phyloP scores from a whole-genome alignment of 2,113 vertebrate species.

The Edolisoma coerulescens region DNA sequence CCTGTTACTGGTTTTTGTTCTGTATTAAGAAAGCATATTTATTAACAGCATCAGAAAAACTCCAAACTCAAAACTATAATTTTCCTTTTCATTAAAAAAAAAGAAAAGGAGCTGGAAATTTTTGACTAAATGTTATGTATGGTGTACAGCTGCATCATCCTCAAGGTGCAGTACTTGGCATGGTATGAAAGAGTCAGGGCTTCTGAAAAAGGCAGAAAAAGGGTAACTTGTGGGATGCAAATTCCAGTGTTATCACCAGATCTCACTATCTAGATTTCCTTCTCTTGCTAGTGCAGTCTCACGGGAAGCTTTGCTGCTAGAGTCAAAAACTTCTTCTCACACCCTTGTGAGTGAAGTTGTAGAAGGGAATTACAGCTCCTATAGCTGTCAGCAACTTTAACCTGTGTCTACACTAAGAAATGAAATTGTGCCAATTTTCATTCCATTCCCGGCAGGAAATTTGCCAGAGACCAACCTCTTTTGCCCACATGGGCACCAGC shows the following conservation, averaged over 20 bases:
- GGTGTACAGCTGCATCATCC: not conserved
- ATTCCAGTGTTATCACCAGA: not conserved
- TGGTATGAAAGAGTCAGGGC: not conserved
- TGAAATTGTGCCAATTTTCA: not conserved
- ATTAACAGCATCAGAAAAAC: not conserved
- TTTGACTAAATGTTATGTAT: not conserved
- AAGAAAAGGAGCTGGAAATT: fast-evolving
- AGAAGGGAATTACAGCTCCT: not conserved
- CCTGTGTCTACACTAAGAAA: not conserved
- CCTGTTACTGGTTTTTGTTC: fast-evolving
- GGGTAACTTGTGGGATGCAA: not conserved
- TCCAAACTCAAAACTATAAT: not conserved
- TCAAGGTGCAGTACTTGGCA: not conserved
- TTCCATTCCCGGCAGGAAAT: not conserved
- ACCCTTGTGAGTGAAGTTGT: not conserved
- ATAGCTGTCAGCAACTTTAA: not conserved
- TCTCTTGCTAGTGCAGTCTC: not conserved
- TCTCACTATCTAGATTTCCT: not conserved
- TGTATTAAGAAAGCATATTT: not conserved
- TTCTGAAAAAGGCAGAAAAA: not conserved
- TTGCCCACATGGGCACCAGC: not conserved
- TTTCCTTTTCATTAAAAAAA: not conserved
- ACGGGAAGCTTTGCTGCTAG: not conserved
- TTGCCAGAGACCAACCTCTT: not conserved
- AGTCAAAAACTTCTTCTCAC: not conserved